Base-by-base conservation (phyloP, 2,888 invertebrate species). In the Helobdella robusta region DNA sequence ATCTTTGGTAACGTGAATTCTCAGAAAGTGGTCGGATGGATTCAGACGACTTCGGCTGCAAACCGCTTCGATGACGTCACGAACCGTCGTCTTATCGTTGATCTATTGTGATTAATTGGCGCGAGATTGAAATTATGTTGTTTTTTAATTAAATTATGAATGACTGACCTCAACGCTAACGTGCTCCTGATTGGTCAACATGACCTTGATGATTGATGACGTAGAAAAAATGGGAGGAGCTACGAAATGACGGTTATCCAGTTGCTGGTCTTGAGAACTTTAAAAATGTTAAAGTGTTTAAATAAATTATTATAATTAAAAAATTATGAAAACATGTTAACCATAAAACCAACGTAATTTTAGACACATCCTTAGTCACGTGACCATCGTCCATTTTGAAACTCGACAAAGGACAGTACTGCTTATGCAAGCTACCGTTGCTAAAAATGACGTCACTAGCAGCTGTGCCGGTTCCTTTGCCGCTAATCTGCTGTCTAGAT, bases 21-120 rank as follows among this genome's bases (percentile, higher is more conserved):
- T 85, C 66, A 95, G 89, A 81, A 94, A 95, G 82, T 94, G 93
- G 80, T 95, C 94, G 81, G 90, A 88, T 44, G 93, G 88, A 81
- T 89, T 91, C 72, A 95, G 86, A 74, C 88, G 89, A 78, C 92
- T 89, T 72, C 92, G 85, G 71, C 87, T 88, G 82, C 94, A 94
- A 60, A 92, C 92, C 73, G 87, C 87, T 54, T 90, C 91, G 70
- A 95, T 83, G 80, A 95, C 90, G 81, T 95, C 94, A 79, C 93
- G 92, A 59, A 94, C 92, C 40, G 91, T 88, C 89, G 94, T 71
- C 65, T 68, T 70, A 46, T 71, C 71, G 44, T 56, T 65, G 11
- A n/a, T n/a, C n/a, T n/a, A n/a, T n/a, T n/a, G n/a, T n/a, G n/a
- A n/a, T n/a, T n/a, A n/a, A n/a, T n/a, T n/a, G n/a, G n/a, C n/a